phyloP scores from a whole-genome alignment of 2,113 vertebrate species.

The Siniperca chuatsi region DNA sequence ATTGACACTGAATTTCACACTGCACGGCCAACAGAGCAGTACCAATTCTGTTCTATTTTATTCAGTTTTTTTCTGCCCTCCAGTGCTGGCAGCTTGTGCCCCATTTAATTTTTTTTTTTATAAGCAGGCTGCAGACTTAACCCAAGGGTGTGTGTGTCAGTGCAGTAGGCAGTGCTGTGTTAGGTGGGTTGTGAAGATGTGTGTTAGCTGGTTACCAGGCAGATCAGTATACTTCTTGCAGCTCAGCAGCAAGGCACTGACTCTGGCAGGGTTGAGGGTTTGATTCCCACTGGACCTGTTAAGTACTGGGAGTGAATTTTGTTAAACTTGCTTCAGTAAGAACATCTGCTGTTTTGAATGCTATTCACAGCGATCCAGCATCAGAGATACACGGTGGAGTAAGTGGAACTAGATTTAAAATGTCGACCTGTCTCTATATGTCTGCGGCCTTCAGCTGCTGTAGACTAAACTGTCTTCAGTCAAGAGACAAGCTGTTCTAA shows the following conservation, averaged over 20 bases:
- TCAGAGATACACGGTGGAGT: neutral
- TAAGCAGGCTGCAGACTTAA: slow-evolving; percentile 16
- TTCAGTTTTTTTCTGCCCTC: slow-evolving; percentile 1
- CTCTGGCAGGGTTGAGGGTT: neutral
- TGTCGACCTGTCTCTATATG: neutral
- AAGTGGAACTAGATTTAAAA: slow-evolving; percentile 3
- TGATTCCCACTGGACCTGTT: neutral
- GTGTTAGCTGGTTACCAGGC: slow-evolving; percentile 44
- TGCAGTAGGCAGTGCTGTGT: slow-evolving; percentile 7
- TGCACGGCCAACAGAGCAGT: neutral
- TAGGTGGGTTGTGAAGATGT: neutral
- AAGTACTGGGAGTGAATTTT: neutral
- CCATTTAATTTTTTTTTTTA: neutral
- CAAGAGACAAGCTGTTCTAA: slow-evolving; percentile 31
- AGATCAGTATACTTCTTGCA: slow-evolving; percentile 16
- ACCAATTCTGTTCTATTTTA: neutral
- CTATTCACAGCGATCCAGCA: neutral
- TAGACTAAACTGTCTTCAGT: slow-evolving; percentile 40
- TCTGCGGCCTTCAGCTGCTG: slow-evolving; percentile 37
- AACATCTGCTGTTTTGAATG: neutral
- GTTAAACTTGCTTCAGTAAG: neutral
- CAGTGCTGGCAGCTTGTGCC: slow-evolving; percentile 7
- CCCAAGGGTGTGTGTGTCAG: neutral
- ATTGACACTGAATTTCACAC: neutral
- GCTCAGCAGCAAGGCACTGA: neutral